Conservation (phyloP, 2,797 vertebrate species). For the Phaenicophaeus curvirostris region DNA sequence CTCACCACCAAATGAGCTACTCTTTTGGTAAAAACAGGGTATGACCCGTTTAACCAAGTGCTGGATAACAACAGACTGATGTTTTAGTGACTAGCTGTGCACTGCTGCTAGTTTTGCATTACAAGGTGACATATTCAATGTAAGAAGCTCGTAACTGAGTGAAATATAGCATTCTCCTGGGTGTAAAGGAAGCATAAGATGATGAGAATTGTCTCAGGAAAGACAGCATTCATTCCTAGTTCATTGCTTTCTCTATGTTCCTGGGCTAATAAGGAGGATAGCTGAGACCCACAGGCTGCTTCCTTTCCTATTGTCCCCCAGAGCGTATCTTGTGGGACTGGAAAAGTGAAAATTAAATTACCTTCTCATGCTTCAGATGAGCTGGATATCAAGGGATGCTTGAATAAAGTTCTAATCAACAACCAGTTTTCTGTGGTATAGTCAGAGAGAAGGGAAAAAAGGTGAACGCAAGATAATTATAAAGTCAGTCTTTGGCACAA, state of each 20-base stretch:
- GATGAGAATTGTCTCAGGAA: background rate
- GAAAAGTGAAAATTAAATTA: constrained; percentile 57
- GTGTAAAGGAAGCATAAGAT: background rate
- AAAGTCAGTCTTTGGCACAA: background rate
- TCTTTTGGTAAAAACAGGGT: background rate
- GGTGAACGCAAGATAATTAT: background rate
- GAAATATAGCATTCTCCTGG: background rate
- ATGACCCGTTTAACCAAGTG: background rate
- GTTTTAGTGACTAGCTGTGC: background rate
- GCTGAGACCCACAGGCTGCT: background rate
- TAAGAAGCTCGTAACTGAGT: background rate
- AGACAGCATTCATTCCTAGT: background rate
- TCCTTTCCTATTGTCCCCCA: constrained; percentile 5
- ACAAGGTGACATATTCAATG: background rate
- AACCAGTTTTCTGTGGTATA: background rate
- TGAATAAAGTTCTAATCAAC: constrained; percentile 57
- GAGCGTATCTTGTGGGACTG: constrained; percentile 8
- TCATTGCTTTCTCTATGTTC: background rate
- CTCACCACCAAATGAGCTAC: background rate
- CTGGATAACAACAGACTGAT: background rate
- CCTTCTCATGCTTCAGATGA: constrained; percentile 48
- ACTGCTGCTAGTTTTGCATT: background rate
- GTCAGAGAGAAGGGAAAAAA: background rate
- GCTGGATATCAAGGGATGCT: constrained; percentile 27
- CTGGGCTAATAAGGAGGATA: constrained; percentile 1